Evolutionary conservation across 2,797 vertebrate genomes (phyloP).

Genomic region (Oryzias sinensis): DNA sequence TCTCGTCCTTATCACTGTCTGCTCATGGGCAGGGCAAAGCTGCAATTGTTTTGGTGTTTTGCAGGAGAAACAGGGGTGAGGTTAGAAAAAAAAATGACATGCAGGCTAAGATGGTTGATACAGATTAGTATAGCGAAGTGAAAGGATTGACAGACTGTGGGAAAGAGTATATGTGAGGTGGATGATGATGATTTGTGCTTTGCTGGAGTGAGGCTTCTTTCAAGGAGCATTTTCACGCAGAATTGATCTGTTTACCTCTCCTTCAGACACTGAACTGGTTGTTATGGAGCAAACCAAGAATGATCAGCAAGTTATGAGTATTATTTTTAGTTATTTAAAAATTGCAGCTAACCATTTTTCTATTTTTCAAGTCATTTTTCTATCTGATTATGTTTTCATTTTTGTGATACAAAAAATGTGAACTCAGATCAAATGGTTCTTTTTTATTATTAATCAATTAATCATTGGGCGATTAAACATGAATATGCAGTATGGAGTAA

Average conservation of each 20-base stretch:
- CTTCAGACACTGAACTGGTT: slow-evolving; percentile 25
- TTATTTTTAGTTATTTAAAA: slow-evolving; percentile 21
- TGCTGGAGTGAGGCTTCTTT: slow-evolving; percentile 25
- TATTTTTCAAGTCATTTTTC: no score
- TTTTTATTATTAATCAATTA: no score
- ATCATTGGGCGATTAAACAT: no score
- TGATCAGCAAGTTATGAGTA: slow-evolving; percentile 28
- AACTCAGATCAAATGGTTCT: no score
- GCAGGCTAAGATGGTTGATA: slow-evolving; percentile 19
- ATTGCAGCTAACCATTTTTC: slow-evolving; percentile 4
- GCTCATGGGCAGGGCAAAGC: slow-evolving; percentile 53
- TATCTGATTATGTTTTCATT: no score
- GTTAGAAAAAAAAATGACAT: slow-evolving; percentile 35
- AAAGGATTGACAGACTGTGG: slow-evolving; percentile 16
- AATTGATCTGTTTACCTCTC: slow-evolving; percentile 68
- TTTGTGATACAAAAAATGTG: no score
- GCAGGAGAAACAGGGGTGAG: slow-evolving; percentile 34
- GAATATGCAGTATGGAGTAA: no score
- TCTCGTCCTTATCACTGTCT: slow-evolving; percentile 45
- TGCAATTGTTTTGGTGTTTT: slow-evolving; percentile 48
- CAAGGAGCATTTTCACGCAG: slow-evolving; percentile 34
- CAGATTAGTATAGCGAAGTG: slow-evolving; percentile 15
- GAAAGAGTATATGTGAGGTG: slow-evolving; percentile 4
- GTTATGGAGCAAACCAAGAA: slow-evolving; percentile 33
- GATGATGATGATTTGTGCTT: slow-evolving; percentile 29